phyloP scores from a whole-genome alignment of 2,797 vertebrate genomes.

The Pyrrhura leucotis region DNA sequence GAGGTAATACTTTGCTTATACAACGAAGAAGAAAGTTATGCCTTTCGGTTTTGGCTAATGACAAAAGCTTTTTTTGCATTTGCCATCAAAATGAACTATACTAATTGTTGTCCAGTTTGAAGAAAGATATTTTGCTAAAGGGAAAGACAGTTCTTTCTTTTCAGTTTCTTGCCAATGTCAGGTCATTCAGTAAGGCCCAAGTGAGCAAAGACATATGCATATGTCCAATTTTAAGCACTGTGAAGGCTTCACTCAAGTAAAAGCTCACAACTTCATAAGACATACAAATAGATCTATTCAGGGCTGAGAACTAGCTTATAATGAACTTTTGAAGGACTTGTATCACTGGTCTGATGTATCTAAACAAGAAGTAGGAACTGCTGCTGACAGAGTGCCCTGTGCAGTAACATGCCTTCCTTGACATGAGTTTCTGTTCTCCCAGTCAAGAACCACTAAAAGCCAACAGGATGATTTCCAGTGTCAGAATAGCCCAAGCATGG shows the following conservation, averaged over 20 bases:
- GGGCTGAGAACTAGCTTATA: neutral
- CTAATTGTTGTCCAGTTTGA: neutral
- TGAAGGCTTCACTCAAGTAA: neutral
- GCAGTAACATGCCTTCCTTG: fast-evolving
- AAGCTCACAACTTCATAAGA: neutral
- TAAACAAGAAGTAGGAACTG: neutral
- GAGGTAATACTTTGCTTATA: neutral
- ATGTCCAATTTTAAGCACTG: neutral
- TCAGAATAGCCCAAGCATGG: neutral
- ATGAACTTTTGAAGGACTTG: neutral
- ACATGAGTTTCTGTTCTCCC: neutral
- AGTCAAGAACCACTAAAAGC: neutral
- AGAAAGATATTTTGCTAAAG: neutral
- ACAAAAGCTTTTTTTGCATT: neutral
- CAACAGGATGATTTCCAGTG: neutral
- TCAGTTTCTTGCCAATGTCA: neutral
- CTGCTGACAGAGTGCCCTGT: neutral
- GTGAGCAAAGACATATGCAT: neutral
- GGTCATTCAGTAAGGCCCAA: neutral
- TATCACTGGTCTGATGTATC: neutral
- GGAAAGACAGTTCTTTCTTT: neutral
- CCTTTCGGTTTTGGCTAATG: neutral
- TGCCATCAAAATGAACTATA: neutral
- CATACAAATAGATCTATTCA: neutral
- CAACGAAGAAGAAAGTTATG: neutral